phyloP scores from a whole-genome alignment of 53 echinoderm and acorn worm genomes.

The Echinometra lucunter region DNA sequence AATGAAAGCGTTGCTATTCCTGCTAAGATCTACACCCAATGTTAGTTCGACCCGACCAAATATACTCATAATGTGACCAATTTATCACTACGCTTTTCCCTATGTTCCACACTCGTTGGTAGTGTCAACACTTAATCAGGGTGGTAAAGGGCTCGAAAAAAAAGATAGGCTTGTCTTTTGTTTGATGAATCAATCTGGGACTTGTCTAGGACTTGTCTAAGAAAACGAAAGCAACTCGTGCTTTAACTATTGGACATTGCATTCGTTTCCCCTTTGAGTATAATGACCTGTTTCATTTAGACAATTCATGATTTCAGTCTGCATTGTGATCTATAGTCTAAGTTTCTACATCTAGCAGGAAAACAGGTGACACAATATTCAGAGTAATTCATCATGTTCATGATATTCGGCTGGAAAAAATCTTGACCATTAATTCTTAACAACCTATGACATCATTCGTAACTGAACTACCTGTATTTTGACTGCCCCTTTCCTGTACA shows the following conservation, averaged over 20 bases:
- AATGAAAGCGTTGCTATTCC: constrained; percentile 14
- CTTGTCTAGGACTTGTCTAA: neutral
- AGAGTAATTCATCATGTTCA: no score
- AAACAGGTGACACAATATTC: no score
- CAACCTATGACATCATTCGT: no score
- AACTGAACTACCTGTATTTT: no score
- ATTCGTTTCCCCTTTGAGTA: no score
- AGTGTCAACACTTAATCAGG: neutral
- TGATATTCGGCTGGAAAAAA: no score
- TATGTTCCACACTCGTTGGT: neutral
- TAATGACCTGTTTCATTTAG: no score
- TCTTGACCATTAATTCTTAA: no score
- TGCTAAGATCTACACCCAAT: constrained; percentile 29
- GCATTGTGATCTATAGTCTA: no score
- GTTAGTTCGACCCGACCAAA: constrained; percentile 15
- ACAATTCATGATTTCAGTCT: no score
- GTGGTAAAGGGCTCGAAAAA: neutral
- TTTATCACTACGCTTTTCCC: neutral
- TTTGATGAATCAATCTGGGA: neutral
- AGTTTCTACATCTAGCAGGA: no score
- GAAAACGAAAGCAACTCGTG: neutral
- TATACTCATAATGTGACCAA: constrained; percentile 19
- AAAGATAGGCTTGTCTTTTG: neutral
- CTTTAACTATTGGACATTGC: neutral
- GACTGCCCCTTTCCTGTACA: no score